Evolutionary conservation across 1,140 invertebrate species (phyloP).

Genomic region (Tribolium castaneum): DNA sequence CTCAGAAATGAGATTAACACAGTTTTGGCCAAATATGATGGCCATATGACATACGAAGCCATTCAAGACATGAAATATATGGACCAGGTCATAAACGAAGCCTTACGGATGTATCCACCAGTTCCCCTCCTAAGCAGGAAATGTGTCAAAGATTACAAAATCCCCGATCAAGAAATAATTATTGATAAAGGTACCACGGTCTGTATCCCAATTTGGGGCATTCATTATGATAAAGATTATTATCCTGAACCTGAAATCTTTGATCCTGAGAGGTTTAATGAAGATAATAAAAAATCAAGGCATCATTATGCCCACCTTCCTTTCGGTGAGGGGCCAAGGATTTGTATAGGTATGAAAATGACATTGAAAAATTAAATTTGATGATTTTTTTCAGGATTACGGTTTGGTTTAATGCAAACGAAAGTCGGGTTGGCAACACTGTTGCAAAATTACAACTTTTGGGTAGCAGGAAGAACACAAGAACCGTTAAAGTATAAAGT

Average conservation of each 20-base stretch:
- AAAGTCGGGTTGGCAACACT: no score
- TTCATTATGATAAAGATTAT: background rate
- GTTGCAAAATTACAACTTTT: no score
- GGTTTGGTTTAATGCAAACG: no score
- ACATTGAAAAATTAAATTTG: no score
- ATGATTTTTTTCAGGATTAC: no score
- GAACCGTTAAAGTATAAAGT: no score
- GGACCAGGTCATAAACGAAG: constrained; percentile 61
- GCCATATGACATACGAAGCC: constrained; percentile 68
- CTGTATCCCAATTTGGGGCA: background rate
- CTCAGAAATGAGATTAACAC: constrained; percentile 65
- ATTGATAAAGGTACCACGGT: constrained; percentile 64
- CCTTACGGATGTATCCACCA: constrained; percentile 56
- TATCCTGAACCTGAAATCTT: constrained; percentile 49
- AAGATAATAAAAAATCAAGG: background rate
- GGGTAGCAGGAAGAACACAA: no score
- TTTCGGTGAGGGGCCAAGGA: background rate
- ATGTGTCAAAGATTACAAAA: constrained; percentile 62
- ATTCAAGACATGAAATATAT: constrained; percentile 66
- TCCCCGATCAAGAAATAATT: constrained; percentile 61
- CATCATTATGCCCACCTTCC: background rate
- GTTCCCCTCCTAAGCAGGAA: no score
- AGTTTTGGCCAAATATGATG: constrained; percentile 64
- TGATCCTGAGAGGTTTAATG: constrained; percentile 28
- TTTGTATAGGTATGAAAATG: background rate